These are phyloP conservation scores for Exephanes ischioxanthus DNA, from an alignment of 2,888 invertebrate genomes.

Conservation along the genomic window DNA sequence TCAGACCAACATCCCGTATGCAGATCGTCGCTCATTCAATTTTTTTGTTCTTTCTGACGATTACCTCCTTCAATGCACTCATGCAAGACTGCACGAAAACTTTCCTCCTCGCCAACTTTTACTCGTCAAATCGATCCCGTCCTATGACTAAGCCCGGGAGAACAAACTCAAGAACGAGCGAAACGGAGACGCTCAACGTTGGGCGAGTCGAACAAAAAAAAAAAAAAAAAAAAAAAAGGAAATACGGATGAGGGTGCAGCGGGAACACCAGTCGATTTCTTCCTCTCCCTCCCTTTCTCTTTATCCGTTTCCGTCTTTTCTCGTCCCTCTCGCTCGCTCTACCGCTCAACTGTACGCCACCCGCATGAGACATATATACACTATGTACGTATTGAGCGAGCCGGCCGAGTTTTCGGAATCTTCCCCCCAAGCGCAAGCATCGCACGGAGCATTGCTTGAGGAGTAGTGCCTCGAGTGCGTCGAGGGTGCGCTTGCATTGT, in stretches of 20 bases:
- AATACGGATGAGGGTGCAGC: slow-evolving; percentile 38
- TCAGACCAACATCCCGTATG: not conserved
- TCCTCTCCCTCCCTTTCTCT: slow-evolving; percentile 16
- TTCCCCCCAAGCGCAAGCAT: slow-evolving; percentile 66
- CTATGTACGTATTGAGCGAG: slow-evolving; percentile 79
- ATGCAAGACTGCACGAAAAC: not conserved
- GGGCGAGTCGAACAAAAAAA: slow-evolving; percentile 25
- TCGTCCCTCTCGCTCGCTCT: slow-evolving; percentile 18
- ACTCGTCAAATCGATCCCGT: slow-evolving; percentile 11
- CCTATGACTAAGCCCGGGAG: slow-evolving; percentile 22
- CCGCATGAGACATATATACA: slow-evolving; percentile 12
- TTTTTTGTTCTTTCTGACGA: not conserved
- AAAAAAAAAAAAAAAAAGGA: slow-evolving; percentile 29
- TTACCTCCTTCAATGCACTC: not conserved
- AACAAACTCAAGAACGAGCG: slow-evolving; percentile 16
- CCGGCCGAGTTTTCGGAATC: slow-evolving; percentile 79
- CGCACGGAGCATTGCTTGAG: slow-evolving; percentile 81
- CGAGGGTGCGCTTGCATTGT: slow-evolving; percentile 83
- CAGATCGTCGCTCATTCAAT: not conserved
- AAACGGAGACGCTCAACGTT: slow-evolving; percentile 27
- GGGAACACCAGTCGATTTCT: slow-evolving; percentile 38
- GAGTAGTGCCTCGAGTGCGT: slow-evolving; percentile 81
- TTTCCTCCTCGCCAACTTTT: not conserved
- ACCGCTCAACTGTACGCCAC: not conserved
- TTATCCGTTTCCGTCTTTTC: slow-evolving; percentile 5